A percentile compares a stretch with the other conserved stretches of the same genome.
Conservation (phyloP, 2,888 invertebrate genomes). For the Eupeodes latifasciatus region DNA sequence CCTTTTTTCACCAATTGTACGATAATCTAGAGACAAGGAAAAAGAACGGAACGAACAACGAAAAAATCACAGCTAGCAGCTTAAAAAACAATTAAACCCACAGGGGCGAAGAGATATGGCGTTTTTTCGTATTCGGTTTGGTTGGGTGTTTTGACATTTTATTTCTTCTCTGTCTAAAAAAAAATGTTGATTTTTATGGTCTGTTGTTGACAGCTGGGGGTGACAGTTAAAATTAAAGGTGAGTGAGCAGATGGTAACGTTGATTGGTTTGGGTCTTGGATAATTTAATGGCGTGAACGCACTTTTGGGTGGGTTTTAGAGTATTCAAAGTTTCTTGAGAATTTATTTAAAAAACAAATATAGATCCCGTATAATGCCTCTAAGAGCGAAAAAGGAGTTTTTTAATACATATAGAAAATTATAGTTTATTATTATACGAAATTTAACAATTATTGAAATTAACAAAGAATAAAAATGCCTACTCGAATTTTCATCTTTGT, state of each 20-base stretch:
- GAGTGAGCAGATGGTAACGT: constrained; percentile 4
- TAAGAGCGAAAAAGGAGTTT: too few relatives aligned
- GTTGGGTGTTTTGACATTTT: constrained; percentile 65
- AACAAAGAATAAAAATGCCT: too few relatives aligned
- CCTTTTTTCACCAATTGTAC: constrained; percentile 49
- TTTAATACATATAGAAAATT: too few relatives aligned
- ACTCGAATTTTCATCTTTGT: too few relatives aligned
- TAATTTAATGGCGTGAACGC: not conserved
- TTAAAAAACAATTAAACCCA: constrained; percentile 75
- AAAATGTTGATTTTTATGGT: not conserved
- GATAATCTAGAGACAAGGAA: constrained; percentile 57
- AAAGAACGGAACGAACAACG: constrained; percentile 66
- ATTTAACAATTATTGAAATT: too few relatives aligned
- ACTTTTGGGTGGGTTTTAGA: not conserved
- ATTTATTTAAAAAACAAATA: too few relatives aligned
- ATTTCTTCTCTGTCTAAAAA: not conserved
- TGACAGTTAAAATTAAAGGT: constrained; percentile 34
- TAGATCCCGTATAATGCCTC: too few relatives aligned
- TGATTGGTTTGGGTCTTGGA: not conserved
- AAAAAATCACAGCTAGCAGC: constrained; percentile 73
- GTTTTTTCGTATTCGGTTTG: constrained; percentile 51
- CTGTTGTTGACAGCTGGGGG: constrained; percentile 34
- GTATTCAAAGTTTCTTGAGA: too few relatives aligned
- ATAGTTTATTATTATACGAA: too few relatives aligned
- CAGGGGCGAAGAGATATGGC: constrained; percentile 71